These are phyloP conservation scores for Nezara viridula DNA, from an alignment of 2,888 invertebrate species.

Conservation along the genomic window DNA sequence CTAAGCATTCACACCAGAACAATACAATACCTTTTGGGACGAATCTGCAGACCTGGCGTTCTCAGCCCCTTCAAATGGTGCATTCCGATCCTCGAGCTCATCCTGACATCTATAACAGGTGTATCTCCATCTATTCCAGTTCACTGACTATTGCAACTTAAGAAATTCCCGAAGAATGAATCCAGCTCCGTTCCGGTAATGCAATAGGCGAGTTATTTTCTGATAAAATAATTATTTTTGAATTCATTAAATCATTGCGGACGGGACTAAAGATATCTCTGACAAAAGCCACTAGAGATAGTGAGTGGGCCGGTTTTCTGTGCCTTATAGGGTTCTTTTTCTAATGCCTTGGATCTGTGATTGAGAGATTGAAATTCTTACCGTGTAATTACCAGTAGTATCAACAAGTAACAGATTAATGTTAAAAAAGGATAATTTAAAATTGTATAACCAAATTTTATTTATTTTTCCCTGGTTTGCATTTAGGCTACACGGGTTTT, in stretches of 20 bases:
- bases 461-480: too few species aligned
- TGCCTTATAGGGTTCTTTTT: background rate
- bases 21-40: conserved; percentile 45
- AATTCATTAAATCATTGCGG: background rate
- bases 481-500: too few species aligned
- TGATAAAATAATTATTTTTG: background rate
- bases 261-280: background rate
- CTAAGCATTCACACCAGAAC: conserved; percentile 30
- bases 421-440: too few species aligned
- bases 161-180: conserved; percentile 4
- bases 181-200: background rate
- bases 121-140: background rate
- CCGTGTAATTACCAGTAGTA: too few species aligned
- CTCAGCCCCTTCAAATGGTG: conserved; percentile 25
- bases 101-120: conserved; percentile 28
- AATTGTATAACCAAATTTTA: too few species aligned
- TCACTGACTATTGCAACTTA: background rate
- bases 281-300: background rate
- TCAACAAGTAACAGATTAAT: too few species aligned
- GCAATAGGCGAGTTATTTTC: background rate
- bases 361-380: too few species aligned
- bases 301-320: background rate
- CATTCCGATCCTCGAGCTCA: background rate
- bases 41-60: conserved; percentile 27
- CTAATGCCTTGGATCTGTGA: too few species aligned